Evolutionary conservation across 1,140 invertebrate species (phyloP).

Genomic region (Oreohelix idahoensis): DNA sequence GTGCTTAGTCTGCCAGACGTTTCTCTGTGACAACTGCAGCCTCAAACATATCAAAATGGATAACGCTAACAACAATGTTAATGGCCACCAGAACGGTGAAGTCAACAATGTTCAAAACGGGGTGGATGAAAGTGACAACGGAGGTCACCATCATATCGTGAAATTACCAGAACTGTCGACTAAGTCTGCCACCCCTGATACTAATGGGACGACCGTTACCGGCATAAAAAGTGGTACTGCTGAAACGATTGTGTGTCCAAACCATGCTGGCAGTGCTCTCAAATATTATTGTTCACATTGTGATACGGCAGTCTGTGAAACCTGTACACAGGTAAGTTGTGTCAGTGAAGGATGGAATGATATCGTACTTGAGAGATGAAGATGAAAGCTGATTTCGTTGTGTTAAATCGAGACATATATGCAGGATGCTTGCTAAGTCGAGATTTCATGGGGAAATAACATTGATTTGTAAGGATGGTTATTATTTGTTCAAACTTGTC

Average conservation of each 20-base stretch:
- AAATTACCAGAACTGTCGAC: not conserved
- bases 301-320: slow-evolving; percentile 76
- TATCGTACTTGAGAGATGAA: too few relatives aligned
- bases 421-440: too few relatives aligned
- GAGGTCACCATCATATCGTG: slow-evolving; percentile 21
- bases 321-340: slow-evolving; percentile 70
- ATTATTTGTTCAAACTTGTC: too few relatives aligned
- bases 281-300: slow-evolving; percentile 76
- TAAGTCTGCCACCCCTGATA: not conserved
- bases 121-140: not conserved
- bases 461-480: too few relatives aligned
- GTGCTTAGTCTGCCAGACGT: slow-evolving; percentile 70
- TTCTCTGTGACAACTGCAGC: slow-evolving; percentile 68
- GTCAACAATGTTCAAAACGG: not conserved
- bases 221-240: slow-evolving; percentile 48
- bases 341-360: not conserved
- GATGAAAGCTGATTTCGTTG: too few relatives aligned
- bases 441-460: too few relatives aligned
- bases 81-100: slow-evolving; percentile 8
- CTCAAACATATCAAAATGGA: slow-evolving; percentile 53
- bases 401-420: too few relatives aligned
- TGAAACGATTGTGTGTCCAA: slow-evolving; percentile 68
- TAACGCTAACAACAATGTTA: slow-evolving; percentile 32
- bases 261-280: slow-evolving; percentile 72
- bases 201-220: slow-evolving; percentile 50